Evolutionary conservation across 2,888 invertebrate species (phyloP), one percentile per base, ranked within the genome.

Genomic region (Microplitis deprimator): DNA sequence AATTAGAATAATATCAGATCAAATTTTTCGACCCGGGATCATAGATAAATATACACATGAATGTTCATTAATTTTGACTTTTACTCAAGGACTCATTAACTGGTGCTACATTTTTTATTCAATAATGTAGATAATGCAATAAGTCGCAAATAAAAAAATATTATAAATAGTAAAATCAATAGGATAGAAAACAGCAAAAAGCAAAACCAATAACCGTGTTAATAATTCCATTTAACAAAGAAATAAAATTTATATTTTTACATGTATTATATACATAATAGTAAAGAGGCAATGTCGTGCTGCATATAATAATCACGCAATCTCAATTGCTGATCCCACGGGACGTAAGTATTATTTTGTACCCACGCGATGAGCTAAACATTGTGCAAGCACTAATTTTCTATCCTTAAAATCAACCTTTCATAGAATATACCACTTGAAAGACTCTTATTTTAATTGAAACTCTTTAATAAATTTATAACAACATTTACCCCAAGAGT

Each of bases 231-330:
- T 73, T 41, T 62, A 16, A 73, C 39, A 40, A 39, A 72, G 38
- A 39, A 38, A 41, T 50, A 41, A 17, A 20, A 39, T 5, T 13
- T 50, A 50, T 50, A 13, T 50, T 50, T 50, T 41, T 20, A 5
- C 59, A 50, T 10, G 50, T 13, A 50, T 13, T 13, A 8, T 50
- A 4, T 50, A 50, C 13, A 13, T 50, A 13, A 50, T 13, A 8
- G 50, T 50, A 8, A 13, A 50, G 75, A 76, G 79, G 80, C 76
- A 80, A 74, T 85, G 82, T 84, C 85, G 81, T 83, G 83, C 82
- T 77, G 82, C 79, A 78, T 73, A 69, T 77, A 38, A 61, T 65
- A 74, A 83, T 82, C 85, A 86, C 83, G 86, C 85, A 79, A 86
- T 39, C 79, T 29, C 29, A 78, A 69, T 72, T 64, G 69, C 61